Percentiles rank a stretch among this genome's conserved stretches.
Conservation (phyloP, 2,888 invertebrate genomes). For the Cantharis flavilabris region DNA sequence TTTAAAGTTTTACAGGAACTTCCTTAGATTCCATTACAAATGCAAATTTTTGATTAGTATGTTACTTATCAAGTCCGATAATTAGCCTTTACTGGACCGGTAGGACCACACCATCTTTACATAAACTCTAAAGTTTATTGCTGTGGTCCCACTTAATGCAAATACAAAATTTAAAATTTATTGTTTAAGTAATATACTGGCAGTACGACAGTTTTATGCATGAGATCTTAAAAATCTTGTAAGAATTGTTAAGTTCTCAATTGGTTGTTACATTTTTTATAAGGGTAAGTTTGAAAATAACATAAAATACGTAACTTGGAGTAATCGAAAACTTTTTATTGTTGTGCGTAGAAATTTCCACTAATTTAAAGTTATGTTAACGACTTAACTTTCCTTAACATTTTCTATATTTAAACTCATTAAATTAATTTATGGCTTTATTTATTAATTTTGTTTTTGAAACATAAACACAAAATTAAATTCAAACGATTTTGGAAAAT, state of each 20-base stretch:
- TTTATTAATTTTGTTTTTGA: slow-evolving; percentile 1
- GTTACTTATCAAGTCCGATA: too few species aligned
- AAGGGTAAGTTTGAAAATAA: neutral
- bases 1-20: too few species aligned
- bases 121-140: too few species aligned
- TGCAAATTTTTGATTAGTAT: too few species aligned
- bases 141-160: neutral
- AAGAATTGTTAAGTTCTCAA: neutral
- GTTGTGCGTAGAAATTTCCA: neutral
- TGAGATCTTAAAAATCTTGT: neutral
- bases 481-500: neutral
- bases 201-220: neutral
- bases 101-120: too few species aligned
- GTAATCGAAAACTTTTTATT: slow-evolving; percentile 4
- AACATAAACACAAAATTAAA: neutral
- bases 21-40: too few species aligned
- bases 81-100: too few species aligned
- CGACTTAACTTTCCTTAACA: neutral
- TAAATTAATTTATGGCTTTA: neutral
- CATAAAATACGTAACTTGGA: neutral
- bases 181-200: neutral
- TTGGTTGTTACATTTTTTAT: neutral
- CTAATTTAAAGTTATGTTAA: neutral
- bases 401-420: slow-evolving; percentile 1
- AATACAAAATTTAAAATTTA: neutral